Percentiles rank a stretch among this genome's conserved stretches.
phyloP scores from a whole-genome alignment of 1,140 invertebrate species.

The Kradibia gibbosae region DNA sequence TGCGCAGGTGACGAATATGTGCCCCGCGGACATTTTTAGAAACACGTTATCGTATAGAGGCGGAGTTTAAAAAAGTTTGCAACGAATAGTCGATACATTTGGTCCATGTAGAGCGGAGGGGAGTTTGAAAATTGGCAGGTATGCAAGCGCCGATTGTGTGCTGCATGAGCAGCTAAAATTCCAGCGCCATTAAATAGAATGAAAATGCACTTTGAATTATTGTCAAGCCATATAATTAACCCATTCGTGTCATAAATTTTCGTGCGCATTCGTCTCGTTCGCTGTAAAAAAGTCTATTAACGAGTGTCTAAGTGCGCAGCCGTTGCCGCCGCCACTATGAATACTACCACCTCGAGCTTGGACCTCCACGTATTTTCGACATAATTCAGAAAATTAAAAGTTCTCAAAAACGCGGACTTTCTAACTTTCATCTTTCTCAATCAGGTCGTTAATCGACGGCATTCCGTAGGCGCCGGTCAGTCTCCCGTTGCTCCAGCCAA shows the following conservation, averaged over 20 bases:
- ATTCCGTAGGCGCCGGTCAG: not conserved
- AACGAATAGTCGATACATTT: no score
- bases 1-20: not conserved
- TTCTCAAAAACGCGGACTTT: slow-evolving; percentile 15
- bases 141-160: no score
- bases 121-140: no score
- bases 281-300: not conserved
- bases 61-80: no score
- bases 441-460: not conserved
- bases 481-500: not conserved
- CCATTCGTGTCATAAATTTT: slow-evolving; percentile 15
- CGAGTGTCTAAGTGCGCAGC: not conserved
- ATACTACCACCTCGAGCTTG: no score
- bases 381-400: slow-evolving; percentile 6
- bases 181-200: not conserved
- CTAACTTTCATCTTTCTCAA: slow-evolving; percentile 44
- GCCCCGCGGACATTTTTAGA: not conserved
- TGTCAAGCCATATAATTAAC: not conserved
- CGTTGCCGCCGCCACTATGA: not conserved
- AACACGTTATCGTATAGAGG: no score
- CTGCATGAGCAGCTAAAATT: not conserved
- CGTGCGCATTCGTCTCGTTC: not conserved
- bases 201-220: not conserved
- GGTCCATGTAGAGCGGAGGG: no score
- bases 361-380: not conserved